Percentiles rank a stretch among this genome's conserved stretches.
phyloP scores from a whole-genome alignment of 53 echinoderm and acorn worm genomes.

The Paracentrotus lividus region DNA sequence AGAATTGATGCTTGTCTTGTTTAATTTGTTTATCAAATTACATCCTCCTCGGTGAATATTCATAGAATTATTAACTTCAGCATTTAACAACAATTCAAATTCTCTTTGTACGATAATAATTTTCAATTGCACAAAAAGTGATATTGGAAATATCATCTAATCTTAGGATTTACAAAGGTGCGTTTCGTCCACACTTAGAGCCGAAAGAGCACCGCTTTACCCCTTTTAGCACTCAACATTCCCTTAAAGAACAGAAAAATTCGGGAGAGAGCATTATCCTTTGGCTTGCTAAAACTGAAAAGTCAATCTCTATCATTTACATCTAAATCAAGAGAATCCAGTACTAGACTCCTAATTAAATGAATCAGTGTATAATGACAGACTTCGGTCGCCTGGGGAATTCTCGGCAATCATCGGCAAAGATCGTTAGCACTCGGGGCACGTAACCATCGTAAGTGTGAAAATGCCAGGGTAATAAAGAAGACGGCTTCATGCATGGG shows the following conservation, averaged over 20 bases:
- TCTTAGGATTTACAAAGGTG: neutral
- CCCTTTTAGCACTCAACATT: too few species aligned
- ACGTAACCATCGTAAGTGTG: constrained; percentile 46
- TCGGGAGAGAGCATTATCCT: neutral
- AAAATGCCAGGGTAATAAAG: constrained; percentile 53
- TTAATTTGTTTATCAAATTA: too few species aligned
- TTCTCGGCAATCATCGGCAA: constrained; percentile 61
- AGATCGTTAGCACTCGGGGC: constrained; percentile 63
- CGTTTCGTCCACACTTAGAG: too few species aligned
- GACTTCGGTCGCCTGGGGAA: constrained; percentile 24
- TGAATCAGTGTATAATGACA: constrained; percentile 70
- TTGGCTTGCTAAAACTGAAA: constrained; percentile 20
- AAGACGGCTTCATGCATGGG: constrained; percentile 13
- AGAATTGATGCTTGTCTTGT: too few species aligned
- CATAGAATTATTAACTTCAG: too few species aligned
- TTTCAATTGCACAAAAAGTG: too few species aligned
- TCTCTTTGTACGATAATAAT: too few species aligned
- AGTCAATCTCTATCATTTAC: constrained; percentile 54
- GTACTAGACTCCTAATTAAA: constrained; percentile 59
- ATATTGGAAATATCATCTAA: neutral
- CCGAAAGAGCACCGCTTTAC: too few species aligned
- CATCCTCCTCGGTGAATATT: too few species aligned
- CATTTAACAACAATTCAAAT: too few species aligned
- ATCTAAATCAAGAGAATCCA: constrained; percentile 55
- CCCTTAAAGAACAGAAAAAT: neutral